These are phyloP conservation scores for Meghimatium bilineatum DNA, from an alignment of 2,888 invertebrate genomes.

Conservation along the genomic window DNA sequence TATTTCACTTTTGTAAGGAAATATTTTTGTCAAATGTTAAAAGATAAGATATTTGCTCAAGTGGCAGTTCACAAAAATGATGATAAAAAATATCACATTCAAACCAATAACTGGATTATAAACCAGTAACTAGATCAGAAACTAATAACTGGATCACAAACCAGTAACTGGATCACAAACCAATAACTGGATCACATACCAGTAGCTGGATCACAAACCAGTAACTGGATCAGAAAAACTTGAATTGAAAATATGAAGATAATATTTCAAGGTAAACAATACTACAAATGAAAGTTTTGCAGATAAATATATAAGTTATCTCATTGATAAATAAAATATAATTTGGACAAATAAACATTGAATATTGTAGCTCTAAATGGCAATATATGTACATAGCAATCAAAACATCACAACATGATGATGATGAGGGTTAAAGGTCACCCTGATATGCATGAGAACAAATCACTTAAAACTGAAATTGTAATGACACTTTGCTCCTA, in stretches of 20 bases:
- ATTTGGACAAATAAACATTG: background rate
- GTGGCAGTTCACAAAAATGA: too few relatives aligned
- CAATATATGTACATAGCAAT: slow-evolving; percentile 1
- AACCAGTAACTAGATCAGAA: too few relatives aligned
- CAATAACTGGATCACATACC: too few relatives aligned
- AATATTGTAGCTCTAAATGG: background rate
- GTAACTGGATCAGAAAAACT: background rate
- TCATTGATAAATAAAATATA: background rate
- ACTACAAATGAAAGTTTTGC: background rate
- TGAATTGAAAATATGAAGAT: background rate
- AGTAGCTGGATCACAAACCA: background rate
- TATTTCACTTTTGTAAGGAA: too few relatives aligned
- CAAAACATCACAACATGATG: slow-evolving; percentile 11
- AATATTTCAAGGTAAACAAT: background rate
- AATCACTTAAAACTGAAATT: background rate
- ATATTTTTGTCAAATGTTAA: too few relatives aligned
- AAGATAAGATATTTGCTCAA: too few relatives aligned
- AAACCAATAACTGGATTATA: too few relatives aligned
- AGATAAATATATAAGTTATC: background rate
- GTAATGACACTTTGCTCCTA: too few relatives aligned
- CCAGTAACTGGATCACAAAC: too few relatives aligned
- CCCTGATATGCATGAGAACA: slow-evolving; percentile 21
- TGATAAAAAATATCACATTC: too few relatives aligned
- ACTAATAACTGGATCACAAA: too few relatives aligned
- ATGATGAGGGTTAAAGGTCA: background rate